Percentiles rank a stretch among this genome's conserved stretches.
Evolutionary conservation across 2,797 vertebrate genomes (phyloP).

Genomic region (Enteromius unitaeniatus): DNA sequence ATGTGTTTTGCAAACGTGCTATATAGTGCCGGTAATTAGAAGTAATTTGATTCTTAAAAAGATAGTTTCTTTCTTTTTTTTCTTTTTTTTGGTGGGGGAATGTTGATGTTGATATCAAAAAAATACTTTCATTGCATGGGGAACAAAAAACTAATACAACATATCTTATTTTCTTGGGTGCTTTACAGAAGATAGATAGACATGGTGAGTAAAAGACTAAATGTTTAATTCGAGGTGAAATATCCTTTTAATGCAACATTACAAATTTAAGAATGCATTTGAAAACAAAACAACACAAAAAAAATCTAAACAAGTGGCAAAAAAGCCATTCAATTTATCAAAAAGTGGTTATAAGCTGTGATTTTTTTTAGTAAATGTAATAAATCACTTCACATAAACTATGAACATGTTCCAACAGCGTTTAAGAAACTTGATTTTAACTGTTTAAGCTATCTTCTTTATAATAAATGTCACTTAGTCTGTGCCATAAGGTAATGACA

Average conservation of each 20-base stretch:
- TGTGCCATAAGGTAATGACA: neutral
- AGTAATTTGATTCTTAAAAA: slow-evolving; percentile 23
- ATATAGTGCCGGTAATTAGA: neutral
- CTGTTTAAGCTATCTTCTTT: neutral
- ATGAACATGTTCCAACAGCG: neutral
- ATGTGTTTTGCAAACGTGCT: neutral
- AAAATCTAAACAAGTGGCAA: neutral
- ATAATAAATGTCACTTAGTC: neutral
- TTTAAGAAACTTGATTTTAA: neutral
- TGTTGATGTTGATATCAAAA: neutral
- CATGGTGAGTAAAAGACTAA: no score
- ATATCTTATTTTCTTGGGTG: neutral
- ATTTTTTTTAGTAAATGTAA: neutral
- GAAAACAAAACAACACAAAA: neutral
- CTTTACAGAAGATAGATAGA: neutral
- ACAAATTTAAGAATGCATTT: neutral
- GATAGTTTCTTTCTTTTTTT: neutral
- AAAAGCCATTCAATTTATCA: neutral
- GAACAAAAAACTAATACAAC: neutral
- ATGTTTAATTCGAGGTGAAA: neutral
- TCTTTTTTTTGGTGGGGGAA: no score
- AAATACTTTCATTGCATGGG: neutral
- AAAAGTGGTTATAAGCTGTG: neutral
- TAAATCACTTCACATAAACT: neutral
- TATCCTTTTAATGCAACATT: neutral